Evolutionary conservation across 1,140 invertebrate species (phyloP), one percentile per base, ranked within the genome.

Genomic region (Pygmarrhopalites habei): DNA sequence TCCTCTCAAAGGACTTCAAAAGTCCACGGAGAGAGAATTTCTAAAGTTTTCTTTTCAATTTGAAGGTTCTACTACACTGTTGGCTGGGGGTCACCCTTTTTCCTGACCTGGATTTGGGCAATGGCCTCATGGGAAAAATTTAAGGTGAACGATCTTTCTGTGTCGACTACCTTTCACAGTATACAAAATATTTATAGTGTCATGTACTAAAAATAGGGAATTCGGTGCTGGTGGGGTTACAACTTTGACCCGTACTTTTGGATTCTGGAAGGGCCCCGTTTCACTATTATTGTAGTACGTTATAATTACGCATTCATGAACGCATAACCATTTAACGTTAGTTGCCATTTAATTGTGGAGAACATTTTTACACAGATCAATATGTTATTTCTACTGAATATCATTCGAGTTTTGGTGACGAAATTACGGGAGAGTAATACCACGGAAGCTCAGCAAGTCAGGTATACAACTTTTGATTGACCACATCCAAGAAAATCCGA

Each of bases 391-490:
- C 71, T 82, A 29, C 72, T 71, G 2, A 78, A 78, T 64, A 81
- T 82, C 56, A 77, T 82, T 53, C 79, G 79, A 72, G 77, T 82
- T 29, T 72, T 82, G 30, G 77, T 82, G 7, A 82, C 79, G 5
- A 82, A 82, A 71, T 72, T 82, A n/a, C 71, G 79, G 67, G 77
- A 77, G 14, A 77, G 77, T 35, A 77, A 77, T 58, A 77, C 75
- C 1, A 72, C 75, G 49, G 80, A 82, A 70, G 75, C 76, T 1
- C 74, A 77, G 60, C 80, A 81, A 71, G 77, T 81, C 61, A 77
- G 79, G 80, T 82, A 73, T n/a, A n/a, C n/a, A n/a, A n/a, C n/a
- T n/a, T n/a, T n/a, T n/a, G n/a, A n/a, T n/a, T n/a, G n/a, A n/a
- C n/a, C n/a, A n/a, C n/a, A n/a, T n/a, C n/a, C n/a, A n/a, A n/a